Evolutionary conservation across 1,140 invertebrate species (phyloP).

Genomic region (Drosophila gunungcola): DNA sequence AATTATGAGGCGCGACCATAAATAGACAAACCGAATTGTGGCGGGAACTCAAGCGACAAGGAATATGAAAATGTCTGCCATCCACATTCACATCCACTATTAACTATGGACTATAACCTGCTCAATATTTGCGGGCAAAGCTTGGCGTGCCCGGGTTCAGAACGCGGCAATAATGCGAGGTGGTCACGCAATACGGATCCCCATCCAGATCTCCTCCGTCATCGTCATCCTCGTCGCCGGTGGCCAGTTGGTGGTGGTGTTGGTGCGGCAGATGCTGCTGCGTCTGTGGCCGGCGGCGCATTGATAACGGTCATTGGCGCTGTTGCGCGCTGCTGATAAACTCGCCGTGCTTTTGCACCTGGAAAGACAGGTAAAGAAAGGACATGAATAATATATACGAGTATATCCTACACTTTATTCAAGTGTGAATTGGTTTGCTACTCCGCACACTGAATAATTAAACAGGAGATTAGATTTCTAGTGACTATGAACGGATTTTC

Average conservation of each 20-base stretch:
- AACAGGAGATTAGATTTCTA: neutral
- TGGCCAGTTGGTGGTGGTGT: constrained; percentile 30
- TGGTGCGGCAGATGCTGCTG: constrained; percentile 49
- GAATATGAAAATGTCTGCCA: constrained; percentile 33
- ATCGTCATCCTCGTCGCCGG: constrained; percentile 38
- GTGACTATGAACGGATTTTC: no score
- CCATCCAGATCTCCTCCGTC: constrained; percentile 30
- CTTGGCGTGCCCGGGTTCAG: constrained; percentile 81
- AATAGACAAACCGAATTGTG: constrained; percentile 48
- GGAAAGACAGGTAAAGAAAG: neutral
- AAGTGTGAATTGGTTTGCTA: neutral
- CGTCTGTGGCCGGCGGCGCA: constrained; percentile 69
- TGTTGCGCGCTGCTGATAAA: constrained; percentile 68
- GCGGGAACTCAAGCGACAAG: constrained; percentile 27
- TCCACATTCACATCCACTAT: neutral
- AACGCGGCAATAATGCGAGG: constrained; percentile 84
- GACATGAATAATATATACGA: no score
- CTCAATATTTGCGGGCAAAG: constrained; percentile 79
- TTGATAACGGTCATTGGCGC: constrained; percentile 81
- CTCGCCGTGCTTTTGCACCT: constrained; percentile 81
- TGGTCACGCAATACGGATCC: constrained; percentile 81
- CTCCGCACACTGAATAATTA: neutral
- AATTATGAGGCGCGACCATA: constrained; percentile 65
- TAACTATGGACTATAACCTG: constrained; percentile 34
- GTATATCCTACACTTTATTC: neutral